A percentile compares a stretch with the other conserved stretches of the same genome.
These are phyloP conservation scores for Cantharis rufa DNA, from an alignment of 2,888 invertebrate species.

Conservation along the genomic window DNA sequence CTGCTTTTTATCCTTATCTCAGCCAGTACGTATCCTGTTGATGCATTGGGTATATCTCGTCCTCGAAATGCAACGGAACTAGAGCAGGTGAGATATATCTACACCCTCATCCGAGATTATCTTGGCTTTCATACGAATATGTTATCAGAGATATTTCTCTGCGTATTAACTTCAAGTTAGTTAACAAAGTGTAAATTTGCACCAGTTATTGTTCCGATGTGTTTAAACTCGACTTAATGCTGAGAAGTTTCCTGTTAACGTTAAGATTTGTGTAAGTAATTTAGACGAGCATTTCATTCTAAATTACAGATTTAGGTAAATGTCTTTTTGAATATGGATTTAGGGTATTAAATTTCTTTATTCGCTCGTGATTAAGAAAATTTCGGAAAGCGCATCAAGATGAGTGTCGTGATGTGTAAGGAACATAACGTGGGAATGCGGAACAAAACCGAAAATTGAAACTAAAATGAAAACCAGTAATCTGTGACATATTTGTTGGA, in stretches of 20 bases:
- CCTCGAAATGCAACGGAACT: conserved; percentile 28
- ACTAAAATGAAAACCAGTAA: neutral
- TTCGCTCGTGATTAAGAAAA: neutral
- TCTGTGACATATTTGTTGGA: neutral
- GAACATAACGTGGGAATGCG: neutral
- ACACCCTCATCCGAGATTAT: conserved; percentile 18
- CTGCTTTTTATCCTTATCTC: conserved; percentile 28
- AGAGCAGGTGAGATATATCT: conserved; percentile 27
- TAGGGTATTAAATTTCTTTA: neutral
- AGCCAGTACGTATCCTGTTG: conserved; percentile 25
- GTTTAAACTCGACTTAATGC: conserved; percentile 20
- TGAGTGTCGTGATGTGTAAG: neutral
- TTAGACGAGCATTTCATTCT: conserved; percentile 6
- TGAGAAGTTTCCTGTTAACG: conserved; percentile 11
- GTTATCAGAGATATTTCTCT: conserved; percentile 25
- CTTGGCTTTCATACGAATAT: conserved; percentile 25
- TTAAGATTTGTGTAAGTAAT: conserved; percentile 17
- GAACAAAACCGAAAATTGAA: neutral
- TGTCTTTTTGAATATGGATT: neutral
- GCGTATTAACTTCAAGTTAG: conserved; percentile 30
- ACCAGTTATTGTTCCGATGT: conserved; percentile 21
- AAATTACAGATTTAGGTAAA: neutral
- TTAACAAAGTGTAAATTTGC: conserved; percentile 29
- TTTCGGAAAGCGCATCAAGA: neutral
- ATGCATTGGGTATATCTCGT: conserved; percentile 15